Conservation (phyloP, 1,140 invertebrate species). For the Drosophila melanica region DNA sequence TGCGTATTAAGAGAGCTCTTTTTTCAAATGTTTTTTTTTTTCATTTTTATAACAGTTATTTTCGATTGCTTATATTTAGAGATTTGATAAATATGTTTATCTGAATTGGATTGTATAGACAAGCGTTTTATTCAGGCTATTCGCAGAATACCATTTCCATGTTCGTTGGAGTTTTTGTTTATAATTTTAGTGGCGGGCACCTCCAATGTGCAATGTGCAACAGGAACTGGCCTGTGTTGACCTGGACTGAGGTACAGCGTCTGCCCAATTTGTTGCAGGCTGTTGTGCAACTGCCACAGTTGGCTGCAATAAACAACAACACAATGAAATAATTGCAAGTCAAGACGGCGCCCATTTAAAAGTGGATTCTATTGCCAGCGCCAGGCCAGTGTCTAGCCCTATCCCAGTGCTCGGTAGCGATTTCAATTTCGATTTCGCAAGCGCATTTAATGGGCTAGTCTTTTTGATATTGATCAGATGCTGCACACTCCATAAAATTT, state of each 20-base stretch:
- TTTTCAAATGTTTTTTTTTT: too few relatives aligned
- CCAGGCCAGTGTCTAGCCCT: conserved; percentile 15
- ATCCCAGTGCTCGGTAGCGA: conserved; percentile 17
- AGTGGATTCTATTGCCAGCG: conserved; percentile 13
- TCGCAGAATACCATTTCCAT: too few relatives aligned
- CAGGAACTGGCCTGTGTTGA: conserved; percentile 2
- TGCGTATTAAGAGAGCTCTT: too few relatives aligned
- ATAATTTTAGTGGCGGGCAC: not conserved
- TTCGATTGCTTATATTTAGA: too few relatives aligned
- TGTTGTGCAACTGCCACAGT: conserved; percentile 19
- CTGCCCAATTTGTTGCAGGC: conserved; percentile 6
- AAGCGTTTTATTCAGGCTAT: too few relatives aligned
- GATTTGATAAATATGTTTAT: too few relatives aligned
- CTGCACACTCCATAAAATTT: conserved; percentile 39
- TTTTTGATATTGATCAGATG: conserved; percentile 67
- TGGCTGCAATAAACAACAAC: conserved; percentile 26
- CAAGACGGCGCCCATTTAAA: conserved; percentile 25
- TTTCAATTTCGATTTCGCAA: conserved; percentile 54
- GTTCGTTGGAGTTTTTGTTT: not conserved
- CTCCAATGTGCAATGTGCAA: not conserved
- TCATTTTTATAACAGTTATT: too few relatives aligned
- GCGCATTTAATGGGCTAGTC: conserved; percentile 50
- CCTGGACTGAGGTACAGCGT: conserved; percentile 2
- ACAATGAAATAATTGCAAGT: conserved; percentile 11
- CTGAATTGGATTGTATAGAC: too few relatives aligned